Conservation (phyloP, 2,888 invertebrate genomes). For the Thyatira batis region DNA sequence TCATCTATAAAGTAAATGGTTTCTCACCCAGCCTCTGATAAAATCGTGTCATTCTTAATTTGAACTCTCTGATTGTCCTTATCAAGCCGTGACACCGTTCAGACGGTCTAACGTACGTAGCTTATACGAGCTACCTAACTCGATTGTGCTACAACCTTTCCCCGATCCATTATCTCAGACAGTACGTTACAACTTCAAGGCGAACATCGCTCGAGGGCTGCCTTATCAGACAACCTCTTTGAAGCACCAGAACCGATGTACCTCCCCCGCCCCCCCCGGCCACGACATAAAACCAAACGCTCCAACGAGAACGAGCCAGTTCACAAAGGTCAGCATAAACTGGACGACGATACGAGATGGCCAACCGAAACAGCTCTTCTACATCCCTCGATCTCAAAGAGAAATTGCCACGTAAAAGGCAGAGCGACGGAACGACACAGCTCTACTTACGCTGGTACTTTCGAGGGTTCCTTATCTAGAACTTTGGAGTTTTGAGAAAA, state of each 20-base stretch:
- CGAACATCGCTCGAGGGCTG: constrained; percentile 28
- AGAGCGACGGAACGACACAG: constrained; percentile 15
- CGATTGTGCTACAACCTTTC: constrained; percentile 38
- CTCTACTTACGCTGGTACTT: constrained; percentile 14
- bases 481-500: constrained; percentile 23
- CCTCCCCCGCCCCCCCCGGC: constrained; percentile 19
- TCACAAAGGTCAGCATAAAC: constrained; percentile 27
- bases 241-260: constrained; percentile 36
- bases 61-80: background rate
- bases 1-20: no score
- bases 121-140: constrained; percentile 13
- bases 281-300: constrained; percentile 13
- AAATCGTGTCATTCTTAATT: background rate
- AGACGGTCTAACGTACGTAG: background rate
- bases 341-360: constrained; percentile 31
- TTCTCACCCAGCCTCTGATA: no score
- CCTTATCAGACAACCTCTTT: constrained; percentile 40
- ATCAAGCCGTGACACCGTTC: background rate
- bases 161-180: constrained; percentile 49
- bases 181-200: constrained; percentile 48
- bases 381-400: constrained; percentile 26
- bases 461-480: constrained; percentile 17
- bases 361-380: constrained; percentile 32
- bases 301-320: constrained; percentile 13
- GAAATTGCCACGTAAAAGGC: constrained; percentile 34